These are phyloP conservation scores for Syngnathoides biaculeatus DNA, from an alignment of 2,113 vertebrate genomes.

Conservation along the genomic window DNA sequence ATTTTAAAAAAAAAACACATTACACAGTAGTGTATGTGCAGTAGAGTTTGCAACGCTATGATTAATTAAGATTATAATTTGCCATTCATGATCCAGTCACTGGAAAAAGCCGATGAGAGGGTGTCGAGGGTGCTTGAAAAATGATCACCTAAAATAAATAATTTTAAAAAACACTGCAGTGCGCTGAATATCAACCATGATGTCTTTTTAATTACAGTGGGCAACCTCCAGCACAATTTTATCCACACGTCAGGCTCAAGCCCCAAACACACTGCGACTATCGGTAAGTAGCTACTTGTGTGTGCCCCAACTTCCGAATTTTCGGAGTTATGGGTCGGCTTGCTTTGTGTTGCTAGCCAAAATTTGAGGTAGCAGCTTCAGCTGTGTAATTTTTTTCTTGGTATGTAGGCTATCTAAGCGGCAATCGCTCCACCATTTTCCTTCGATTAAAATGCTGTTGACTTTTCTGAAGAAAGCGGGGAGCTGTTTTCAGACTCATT, in stretches of 20 bases:
- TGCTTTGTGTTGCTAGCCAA: neutral
- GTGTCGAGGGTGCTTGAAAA: slow-evolving; percentile 2
- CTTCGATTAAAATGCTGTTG: no score
- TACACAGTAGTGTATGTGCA: neutral
- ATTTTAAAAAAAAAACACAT: neutral
- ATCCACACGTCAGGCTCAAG: slow-evolving; percentile 82
- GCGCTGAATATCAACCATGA: slow-evolving; percentile 37
- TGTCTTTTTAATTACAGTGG: slow-evolving; percentile 76
- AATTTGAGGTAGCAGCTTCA: neutral
- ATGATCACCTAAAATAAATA: neutral
- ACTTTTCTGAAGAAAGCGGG: no score
- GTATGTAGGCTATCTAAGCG: neutral
- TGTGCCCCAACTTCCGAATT: neutral
- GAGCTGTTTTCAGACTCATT: no score
- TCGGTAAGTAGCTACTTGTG: slow-evolving; percentile 71
- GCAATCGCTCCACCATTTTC: no score
- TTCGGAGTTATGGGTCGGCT: neutral
- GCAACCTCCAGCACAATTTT: slow-evolving; percentile 85
- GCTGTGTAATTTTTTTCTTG: neutral
- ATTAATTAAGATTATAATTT: neutral
- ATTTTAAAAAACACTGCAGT: slow-evolving; percentile 1
- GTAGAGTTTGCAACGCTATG: neutral
- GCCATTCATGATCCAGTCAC: neutral
- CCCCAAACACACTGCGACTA: slow-evolving; percentile 82
- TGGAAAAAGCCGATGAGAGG: neutral